Evolutionary conservation across 1,140 invertebrate genomes (phyloP).

Genomic region (Probaryconus sp.): DNA sequence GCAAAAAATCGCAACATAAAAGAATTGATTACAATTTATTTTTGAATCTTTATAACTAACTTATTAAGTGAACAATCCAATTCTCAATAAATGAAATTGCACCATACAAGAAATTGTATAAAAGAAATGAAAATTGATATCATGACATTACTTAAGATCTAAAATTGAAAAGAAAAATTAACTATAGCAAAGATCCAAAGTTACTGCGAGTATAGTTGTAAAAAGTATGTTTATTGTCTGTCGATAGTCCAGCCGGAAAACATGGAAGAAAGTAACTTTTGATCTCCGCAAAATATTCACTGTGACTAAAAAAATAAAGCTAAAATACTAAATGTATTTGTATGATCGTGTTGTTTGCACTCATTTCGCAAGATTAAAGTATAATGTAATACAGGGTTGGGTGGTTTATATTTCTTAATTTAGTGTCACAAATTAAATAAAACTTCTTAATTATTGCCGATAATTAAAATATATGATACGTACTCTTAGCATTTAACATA

Average conservation of each 20-base stretch:
- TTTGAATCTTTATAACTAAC: no score
- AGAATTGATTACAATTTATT: no score
- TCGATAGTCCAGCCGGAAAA: conserved; percentile 13
- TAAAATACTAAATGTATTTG: not conserved
- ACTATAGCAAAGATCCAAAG: not conserved
- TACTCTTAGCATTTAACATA: no score
- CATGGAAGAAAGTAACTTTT: conserved; percentile 21
- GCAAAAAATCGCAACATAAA: no score
- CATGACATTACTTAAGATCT: not conserved
- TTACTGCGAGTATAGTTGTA: not conserved
- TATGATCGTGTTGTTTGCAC: no score
- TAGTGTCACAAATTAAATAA: no score
- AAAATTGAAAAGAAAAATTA: not conserved
- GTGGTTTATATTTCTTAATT: no score
- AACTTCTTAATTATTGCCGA: no score
- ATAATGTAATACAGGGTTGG: conserved; percentile 4
- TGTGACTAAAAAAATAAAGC: conserved; percentile 12
- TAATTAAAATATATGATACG: no score
- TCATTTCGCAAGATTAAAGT: conserved; percentile 2
- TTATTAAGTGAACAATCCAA: no score
- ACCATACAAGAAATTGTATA: not conserved
- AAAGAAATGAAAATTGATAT: not conserved
- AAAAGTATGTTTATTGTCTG: conserved; percentile 26
- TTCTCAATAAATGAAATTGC: no score
- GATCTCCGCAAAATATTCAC: conserved; percentile 13